Evolutionary conservation across 2,888 invertebrate species (phyloP).

Genomic region (Microplitis manilae): DNA sequence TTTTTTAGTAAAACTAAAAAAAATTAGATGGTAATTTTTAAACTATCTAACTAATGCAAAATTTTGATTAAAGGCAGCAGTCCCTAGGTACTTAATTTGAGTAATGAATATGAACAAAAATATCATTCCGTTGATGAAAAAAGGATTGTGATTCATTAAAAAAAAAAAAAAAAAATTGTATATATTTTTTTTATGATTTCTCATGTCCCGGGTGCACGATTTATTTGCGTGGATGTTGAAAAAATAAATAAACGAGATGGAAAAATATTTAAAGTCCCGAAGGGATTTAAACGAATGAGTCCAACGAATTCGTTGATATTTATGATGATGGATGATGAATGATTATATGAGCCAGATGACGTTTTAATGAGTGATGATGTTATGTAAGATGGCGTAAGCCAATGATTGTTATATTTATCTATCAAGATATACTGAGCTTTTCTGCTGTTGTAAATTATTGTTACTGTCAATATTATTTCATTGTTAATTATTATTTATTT

Average conservation of each 20-base stretch:
- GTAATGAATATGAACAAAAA: no score
- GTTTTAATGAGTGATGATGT: background rate
- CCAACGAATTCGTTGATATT: constrained; percentile 1
- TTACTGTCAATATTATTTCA: background rate
- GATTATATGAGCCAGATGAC: background rate
- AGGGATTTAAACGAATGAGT: background rate
- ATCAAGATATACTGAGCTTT: background rate
- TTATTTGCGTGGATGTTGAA: background rate
- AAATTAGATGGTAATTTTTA: no score
- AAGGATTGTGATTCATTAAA: no score
- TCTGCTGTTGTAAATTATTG: background rate
- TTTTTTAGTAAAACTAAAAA: no score
- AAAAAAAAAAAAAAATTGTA: no score
- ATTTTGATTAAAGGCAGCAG: no score
- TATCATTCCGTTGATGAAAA: no score
- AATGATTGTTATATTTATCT: background rate
- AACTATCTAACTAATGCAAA: no score
- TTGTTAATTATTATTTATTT: background rate
- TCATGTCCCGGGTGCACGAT: background rate
- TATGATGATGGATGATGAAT: background rate
- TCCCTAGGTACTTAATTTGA: no score
- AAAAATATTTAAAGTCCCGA: background rate
- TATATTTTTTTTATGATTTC: background rate
- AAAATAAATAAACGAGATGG: background rate
- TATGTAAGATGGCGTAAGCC: background rate